These are phyloP conservation scores for human DNA, from an alignment of 2,113 vertebrate species.

Conservation along the genomic window DNA sequence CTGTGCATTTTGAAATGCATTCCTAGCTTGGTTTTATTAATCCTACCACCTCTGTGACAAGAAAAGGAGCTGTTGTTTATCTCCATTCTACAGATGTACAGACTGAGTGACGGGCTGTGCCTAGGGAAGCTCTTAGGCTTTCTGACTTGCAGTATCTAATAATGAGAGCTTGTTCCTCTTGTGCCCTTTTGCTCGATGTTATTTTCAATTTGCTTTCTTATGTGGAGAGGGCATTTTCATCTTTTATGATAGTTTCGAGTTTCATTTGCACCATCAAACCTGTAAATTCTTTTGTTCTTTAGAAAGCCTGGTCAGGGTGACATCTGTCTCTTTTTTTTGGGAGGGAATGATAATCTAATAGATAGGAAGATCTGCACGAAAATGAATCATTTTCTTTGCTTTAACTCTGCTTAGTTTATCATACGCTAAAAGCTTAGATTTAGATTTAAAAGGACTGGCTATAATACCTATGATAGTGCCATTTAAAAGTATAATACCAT, in stretches of 20 bases:
- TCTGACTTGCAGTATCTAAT: neutral
- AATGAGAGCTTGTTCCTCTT: neutral
- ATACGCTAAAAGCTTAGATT: neutral
- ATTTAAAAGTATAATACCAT: neutral
- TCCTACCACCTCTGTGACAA: neutral
- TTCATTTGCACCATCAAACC: slow-evolving; percentile 55
- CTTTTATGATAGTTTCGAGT: slow-evolving; percentile 62
- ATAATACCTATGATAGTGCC: neutral
- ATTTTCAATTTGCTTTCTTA: slow-evolving; percentile 62
- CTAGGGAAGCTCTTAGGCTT: neutral
- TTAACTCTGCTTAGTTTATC: slow-evolving; percentile 52
- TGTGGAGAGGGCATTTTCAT: slow-evolving; percentile 56
- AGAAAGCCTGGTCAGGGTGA: slow-evolving; percentile 58
- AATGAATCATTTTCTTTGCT: slow-evolving; percentile 57
- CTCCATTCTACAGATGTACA: slow-evolving; percentile 45
- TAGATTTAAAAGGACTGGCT: slow-evolving; percentile 24
- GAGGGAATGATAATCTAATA: neutral
- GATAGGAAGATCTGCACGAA: neutral
- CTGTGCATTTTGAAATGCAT: neutral
- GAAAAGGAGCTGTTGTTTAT: neutral
- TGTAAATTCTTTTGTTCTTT: slow-evolving; percentile 65
- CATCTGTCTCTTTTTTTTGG: neutral
- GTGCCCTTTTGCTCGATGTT: neutral
- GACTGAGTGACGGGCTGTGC: neutral
- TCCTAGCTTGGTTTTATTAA: neutral